Evolutionary conservation across 2,113 vertebrate genomes (phyloP).

Genomic region (Natator depressus): DNA sequence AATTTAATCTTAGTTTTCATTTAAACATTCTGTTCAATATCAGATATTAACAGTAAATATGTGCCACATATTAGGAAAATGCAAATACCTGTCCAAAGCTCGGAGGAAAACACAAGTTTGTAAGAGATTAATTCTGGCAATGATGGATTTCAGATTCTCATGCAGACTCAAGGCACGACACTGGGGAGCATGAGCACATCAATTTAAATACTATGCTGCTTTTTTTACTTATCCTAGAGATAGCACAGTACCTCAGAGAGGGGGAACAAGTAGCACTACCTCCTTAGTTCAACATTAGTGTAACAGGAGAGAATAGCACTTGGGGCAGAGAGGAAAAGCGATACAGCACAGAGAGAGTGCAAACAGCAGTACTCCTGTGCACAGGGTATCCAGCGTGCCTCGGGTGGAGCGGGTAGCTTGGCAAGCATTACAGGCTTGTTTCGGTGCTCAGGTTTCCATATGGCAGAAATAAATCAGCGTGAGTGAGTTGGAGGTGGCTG

Average conservation of each 20-base stretch:
- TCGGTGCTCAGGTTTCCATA: neutral
- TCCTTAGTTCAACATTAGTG: neutral
- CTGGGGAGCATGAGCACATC: accelerated
- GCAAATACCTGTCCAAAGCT: neutral
- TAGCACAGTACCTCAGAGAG: accelerated
- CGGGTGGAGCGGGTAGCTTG: neutral
- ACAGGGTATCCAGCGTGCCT: accelerated
- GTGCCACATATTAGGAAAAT: neutral
- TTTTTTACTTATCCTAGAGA: accelerated
- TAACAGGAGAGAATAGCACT: neutral
- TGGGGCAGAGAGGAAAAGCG: neutral
- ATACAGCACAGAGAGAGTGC: neutral
- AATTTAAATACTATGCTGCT: neutral
- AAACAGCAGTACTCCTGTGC: neutral
- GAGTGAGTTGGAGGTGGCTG: neutral
- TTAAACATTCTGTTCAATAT: neutral
- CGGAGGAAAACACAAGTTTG: neutral
- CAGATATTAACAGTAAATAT: neutral
- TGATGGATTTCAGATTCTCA: neutral
- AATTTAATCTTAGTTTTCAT: neutral
- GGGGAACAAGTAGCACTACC: neutral
- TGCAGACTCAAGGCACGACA: accelerated
- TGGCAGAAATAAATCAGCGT: neutral
- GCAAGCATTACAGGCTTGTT: neutral
- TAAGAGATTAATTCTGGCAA: neutral